Percentiles rank a stretch among this genome's conserved stretches.
Evolutionary conservation across 2,888 invertebrate genomes (phyloP).

Genomic region (Chalcosyrphus nemorum): DNA sequence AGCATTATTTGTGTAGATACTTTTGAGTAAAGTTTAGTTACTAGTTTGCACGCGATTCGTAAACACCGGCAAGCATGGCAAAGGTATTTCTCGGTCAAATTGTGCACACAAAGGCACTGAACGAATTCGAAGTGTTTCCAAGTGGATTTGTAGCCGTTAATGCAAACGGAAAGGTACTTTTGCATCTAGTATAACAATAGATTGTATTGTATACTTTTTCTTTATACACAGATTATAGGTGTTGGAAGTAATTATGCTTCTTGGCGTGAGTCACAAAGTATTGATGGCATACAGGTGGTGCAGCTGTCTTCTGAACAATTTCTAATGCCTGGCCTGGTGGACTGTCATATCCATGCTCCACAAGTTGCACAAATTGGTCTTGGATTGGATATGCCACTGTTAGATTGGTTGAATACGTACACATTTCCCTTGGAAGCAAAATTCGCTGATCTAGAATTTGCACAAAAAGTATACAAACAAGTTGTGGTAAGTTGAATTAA

Average conservation of each 20-base stretch:
- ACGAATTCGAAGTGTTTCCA: conserved; percentile 81
- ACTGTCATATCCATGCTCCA: conserved; percentile 95
- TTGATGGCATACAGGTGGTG: conserved; percentile 69
- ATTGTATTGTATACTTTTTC: not conserved
- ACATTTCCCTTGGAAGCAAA: conserved; percentile 92
- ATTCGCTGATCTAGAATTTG: conserved; percentile 87
- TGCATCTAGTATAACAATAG: not conserved
- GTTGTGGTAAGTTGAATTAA: conserved; percentile 87
- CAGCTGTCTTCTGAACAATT: conserved; percentile 84
- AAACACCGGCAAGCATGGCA: conserved; percentile 74
- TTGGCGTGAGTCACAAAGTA: conserved; percentile 73
- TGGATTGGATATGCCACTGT: conserved; percentile 89
- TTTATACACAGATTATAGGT: conserved; percentile 82
- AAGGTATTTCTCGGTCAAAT: conserved; percentile 81
- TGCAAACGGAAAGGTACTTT: conserved; percentile 83
- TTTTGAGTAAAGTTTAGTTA: not conserved
- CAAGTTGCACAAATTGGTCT: conserved; percentile 94
- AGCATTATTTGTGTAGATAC: not conserved
- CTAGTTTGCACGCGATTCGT: not conserved
- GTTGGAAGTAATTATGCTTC: conserved; percentile 78
- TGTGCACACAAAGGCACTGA: conserved; percentile 80
- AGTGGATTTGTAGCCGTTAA: conserved; percentile 84
- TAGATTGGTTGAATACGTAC: conserved; percentile 93
- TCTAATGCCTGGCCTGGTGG: conserved; percentile 93
- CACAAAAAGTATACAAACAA: conserved; percentile 87